Percentiles rank a stretch among this genome's conserved stretches.
Conservation (phyloP, 1,140 invertebrate genomes). For the Drosophila orena region DNA sequence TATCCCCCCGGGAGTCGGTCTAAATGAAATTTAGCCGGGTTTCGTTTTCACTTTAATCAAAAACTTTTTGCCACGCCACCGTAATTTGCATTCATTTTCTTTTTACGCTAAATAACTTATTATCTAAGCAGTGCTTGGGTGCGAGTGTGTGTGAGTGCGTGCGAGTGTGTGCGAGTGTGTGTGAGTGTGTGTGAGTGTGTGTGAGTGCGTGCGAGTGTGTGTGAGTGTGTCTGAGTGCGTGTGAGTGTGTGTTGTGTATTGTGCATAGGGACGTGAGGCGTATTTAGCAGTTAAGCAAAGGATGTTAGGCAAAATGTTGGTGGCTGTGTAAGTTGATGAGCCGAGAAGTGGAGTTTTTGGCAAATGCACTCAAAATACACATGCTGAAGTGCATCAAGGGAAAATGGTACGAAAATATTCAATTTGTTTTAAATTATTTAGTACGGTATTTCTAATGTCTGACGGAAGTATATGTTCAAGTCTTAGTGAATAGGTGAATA, state of each 20-base stretch:
- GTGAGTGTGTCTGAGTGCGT: neutral
- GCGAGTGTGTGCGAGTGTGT: neutral
- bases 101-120: slow-evolving; percentile 83
- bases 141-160: neutral
- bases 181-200: neutral
- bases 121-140: slow-evolving; percentile 63
- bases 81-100: slow-evolving; percentile 82
- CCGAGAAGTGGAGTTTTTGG: slow-evolving; percentile 3
- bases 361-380: slow-evolving; percentile 25
- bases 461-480: too few relatives aligned
- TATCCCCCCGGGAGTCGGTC: neutral
- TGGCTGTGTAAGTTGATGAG: slow-evolving; percentile 44
- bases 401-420: neutral
- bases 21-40: slow-evolving; percentile 64
- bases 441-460: too few relatives aligned
- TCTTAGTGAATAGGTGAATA: neutral
- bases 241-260: slow-evolving; percentile 13
- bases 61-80: slow-evolving; percentile 72
- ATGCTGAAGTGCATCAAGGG: neutral
- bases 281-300: slow-evolving; percentile 33
- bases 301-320: slow-evolving; percentile 55
- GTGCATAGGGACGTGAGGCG: slow-evolving; percentile 8
- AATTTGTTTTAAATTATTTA: too few relatives aligned
- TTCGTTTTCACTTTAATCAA: slow-evolving; percentile 82
- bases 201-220: neutral